Evolutionary conservation across 2,113 vertebrate species (phyloP).

Genomic region (Chloropsis cyanopogon): DNA sequence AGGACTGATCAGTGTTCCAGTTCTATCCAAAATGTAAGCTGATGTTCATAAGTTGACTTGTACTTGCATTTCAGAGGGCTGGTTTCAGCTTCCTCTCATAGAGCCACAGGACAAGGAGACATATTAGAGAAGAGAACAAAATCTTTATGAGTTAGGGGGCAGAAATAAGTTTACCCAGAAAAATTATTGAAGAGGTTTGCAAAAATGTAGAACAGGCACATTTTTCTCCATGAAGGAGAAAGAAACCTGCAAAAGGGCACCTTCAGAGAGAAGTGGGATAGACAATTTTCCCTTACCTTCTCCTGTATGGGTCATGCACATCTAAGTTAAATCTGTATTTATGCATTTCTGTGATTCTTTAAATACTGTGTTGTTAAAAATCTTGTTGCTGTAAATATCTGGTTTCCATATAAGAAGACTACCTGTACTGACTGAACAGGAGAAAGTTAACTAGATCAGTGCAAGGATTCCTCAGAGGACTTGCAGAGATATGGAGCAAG

Average conservation of each 20-base stretch:
- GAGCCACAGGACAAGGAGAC: background rate
- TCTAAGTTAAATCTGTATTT: background rate
- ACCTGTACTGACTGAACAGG: background rate
- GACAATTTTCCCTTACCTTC: background rate
- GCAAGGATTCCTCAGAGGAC: background rate
- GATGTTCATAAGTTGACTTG: background rate
- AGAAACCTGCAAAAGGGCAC: background rate
- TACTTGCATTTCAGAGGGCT: background rate
- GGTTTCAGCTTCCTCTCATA: background rate
- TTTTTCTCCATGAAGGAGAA: background rate
- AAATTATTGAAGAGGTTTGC: background rate
- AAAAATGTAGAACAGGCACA: background rate
- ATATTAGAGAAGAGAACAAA: background rate
- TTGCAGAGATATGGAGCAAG: background rate
- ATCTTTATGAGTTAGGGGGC: background rate
- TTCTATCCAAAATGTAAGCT: background rate
- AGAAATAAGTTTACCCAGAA: background rate
- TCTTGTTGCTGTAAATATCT: background rate
- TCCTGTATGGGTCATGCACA: accelerated
- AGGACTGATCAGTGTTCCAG: background rate
- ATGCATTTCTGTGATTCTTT: background rate
- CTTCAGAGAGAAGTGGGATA: background rate
- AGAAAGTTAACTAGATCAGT: background rate
- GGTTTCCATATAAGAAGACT: background rate
- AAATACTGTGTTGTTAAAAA: background rate